A percentile compares a stretch with the other conserved stretches of the same genome.
Conservation (phyloP, 2,888 invertebrate species). For the Galerucella pusilla region DNA sequence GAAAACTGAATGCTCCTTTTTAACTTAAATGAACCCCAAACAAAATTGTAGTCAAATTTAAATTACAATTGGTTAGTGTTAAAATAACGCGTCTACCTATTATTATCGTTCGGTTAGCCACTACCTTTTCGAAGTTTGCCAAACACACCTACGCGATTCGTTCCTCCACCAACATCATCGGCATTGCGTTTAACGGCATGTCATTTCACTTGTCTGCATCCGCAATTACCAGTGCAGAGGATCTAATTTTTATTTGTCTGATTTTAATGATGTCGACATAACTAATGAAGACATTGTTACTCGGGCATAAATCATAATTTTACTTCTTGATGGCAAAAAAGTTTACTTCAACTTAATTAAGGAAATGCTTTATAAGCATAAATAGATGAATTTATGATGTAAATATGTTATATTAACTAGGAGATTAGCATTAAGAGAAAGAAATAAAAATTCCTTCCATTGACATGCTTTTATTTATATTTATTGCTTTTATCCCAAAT, state of each 20-base stretch:
- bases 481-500: no score
- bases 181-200: constrained; percentile 41
- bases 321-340: constrained; percentile 9
- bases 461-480: no score
- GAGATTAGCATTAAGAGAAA: no score
- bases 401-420: no score
- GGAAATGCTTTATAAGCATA: background rate
- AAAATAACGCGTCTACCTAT: background rate
- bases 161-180: constrained; percentile 7
- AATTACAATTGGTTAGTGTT: no score
- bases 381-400: no score
- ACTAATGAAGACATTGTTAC: constrained; percentile 44
- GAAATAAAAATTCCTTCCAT: no score
- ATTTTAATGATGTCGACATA: constrained; percentile 37
- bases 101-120: constrained; percentile 12
- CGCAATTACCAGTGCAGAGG: constrained; percentile 41
- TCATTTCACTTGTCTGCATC: constrained; percentile 44
- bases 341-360: constrained; percentile 12
- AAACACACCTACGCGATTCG: constrained; percentile 44
- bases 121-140: constrained; percentile 28
- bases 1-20: no score
- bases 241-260: constrained; percentile 36
- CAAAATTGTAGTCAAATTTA: no score
- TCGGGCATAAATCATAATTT: constrained; percentile 32
- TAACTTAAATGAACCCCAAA: no score